Base-by-base conservation (phyloP, 2,888 invertebrate species). In the Lapara coniferarum region DNA sequence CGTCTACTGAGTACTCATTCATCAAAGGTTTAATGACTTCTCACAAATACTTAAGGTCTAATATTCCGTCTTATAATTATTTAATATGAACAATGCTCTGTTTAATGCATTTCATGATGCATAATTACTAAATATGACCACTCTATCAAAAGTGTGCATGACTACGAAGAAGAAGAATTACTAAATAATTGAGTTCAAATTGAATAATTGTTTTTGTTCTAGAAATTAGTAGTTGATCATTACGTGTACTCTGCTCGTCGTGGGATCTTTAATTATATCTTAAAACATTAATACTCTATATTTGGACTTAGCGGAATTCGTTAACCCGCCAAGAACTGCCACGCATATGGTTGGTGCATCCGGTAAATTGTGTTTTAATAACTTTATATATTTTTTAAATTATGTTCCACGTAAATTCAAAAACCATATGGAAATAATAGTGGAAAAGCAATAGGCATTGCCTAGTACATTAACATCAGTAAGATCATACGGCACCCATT, bases 311-410 rank as follows among this genome's bases (percentile, higher is more conserved):
- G 19, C 63, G 19, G 49, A n/a, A 46, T 63, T 63, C 46, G 19
- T 49, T 49, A 19, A 63, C 49, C 84, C 85, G 82, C 84, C 77
- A 79, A 71, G 78, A 49, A 76, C 75, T 79, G 78, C 77, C 80
- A 80, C 74, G 12, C 49, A 63, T 63, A 46, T 63, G 63, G 63
- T 16, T 63, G 46, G 63, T 16, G 19, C 63, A 49, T 49, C 81
- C 83, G 83, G 79, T 81, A 79, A 81, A 77, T 74, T 76, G 72
- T 75, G 85, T 86, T 88, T 89, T 89, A 90, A 88, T 90, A 88
- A 83, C 85, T 82, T 78, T 82, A 82, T 84, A n/a, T 77, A 73
- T 75, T 71, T 71, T 78, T 75, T 71, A 72, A 71, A 55, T 55
- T 19, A 12, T 10, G 10, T 19, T 55, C 19, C 19, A 55, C 55